Percentiles rank a stretch among this genome's conserved stretches.
phyloP scores from a whole-genome alignment of 1,140 invertebrate species.

The Pseudoatta argentina region DNA sequence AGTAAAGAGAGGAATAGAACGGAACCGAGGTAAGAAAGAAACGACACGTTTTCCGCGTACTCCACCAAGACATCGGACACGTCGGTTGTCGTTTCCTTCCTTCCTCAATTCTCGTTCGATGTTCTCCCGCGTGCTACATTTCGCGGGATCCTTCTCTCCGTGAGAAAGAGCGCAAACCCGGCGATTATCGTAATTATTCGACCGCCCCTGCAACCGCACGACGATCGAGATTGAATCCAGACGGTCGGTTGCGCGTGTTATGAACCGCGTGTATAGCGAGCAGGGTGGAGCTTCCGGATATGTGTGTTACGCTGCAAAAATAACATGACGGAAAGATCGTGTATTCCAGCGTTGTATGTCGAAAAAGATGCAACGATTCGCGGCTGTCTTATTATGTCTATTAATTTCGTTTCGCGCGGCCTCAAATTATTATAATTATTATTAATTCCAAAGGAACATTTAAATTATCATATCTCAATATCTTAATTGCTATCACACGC shows the following conservation, averaged over 20 bases:
- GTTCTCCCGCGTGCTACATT: slow-evolving; percentile 50
- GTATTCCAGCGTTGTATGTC: not conserved
- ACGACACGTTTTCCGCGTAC: slow-evolving; percentile 13
- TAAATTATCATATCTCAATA: not conserved
- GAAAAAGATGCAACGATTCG: not conserved
- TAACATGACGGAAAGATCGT: not conserved
- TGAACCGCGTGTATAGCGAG: slow-evolving; percentile 23
- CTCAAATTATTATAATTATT: slow-evolving; percentile 9
- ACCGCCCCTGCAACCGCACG: slow-evolving; percentile 55
- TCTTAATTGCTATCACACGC: not conserved
- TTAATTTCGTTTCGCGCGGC: not conserved
- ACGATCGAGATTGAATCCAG: slow-evolving; percentile 54
- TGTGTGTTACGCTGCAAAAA: slow-evolving; percentile 10
- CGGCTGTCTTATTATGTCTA: not conserved
- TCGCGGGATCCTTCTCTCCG: slow-evolving; percentile 25
- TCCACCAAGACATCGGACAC: not conserved
- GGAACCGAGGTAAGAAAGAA: not conserved
- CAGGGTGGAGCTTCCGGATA: slow-evolving; percentile 44
- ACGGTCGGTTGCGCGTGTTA: slow-evolving; percentile 46
- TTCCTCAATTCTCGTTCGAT: slow-evolving; percentile 47
- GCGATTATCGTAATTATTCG: slow-evolving; percentile 68
- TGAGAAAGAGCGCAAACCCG: slow-evolving; percentile 53
- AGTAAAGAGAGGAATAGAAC: not conserved
- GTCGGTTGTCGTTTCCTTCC: not conserved
- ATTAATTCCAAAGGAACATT: not conserved